These are phyloP conservation scores for Aproaerema taeniolella DNA, from an alignment of 2,888 invertebrate species.

Conservation along the genomic window DNA sequence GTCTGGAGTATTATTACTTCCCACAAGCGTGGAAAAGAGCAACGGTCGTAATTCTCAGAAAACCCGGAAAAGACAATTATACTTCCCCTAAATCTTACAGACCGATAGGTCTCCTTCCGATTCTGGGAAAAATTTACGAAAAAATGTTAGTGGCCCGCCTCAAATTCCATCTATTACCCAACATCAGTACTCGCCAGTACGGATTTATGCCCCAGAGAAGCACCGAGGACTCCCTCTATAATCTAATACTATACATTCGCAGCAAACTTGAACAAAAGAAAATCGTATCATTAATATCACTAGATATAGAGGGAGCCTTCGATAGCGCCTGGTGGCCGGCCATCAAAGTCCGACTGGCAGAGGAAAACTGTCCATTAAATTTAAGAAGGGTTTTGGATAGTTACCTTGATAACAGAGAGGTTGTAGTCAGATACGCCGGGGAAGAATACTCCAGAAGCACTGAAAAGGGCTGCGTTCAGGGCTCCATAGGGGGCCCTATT, in stretches of 20 bases:
- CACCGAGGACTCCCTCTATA: neutral
- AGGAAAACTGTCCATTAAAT: neutral
- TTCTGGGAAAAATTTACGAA: constrained; percentile 14
- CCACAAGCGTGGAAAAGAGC: constrained; percentile 19
- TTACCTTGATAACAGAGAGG: neutral
- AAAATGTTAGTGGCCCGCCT: neutral
- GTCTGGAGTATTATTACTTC: constrained; percentile 13
- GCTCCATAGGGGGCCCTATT: too few species aligned
- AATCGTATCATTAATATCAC: neutral
- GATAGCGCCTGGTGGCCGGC: neutral
- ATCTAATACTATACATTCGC: neutral
- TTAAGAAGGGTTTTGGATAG: neutral
- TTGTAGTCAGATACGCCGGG: too few species aligned
- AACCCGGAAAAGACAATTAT: constrained; percentile 16
- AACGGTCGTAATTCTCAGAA: constrained; percentile 14
- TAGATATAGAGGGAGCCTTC: neutral
- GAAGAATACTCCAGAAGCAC: too few species aligned
- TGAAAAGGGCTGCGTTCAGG: too few species aligned
- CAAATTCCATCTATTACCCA: neutral
- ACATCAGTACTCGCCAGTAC: neutral
- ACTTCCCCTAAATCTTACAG: constrained; percentile 18
- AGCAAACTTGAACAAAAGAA: neutral
- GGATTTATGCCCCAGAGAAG: neutral
- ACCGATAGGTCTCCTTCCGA: constrained; percentile 21
- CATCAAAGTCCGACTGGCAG: neutral